These are phyloP conservation scores for Mythimna albipuncta DNA, from an alignment of 2,888 invertebrate species.

Conservation along the genomic window DNA sequence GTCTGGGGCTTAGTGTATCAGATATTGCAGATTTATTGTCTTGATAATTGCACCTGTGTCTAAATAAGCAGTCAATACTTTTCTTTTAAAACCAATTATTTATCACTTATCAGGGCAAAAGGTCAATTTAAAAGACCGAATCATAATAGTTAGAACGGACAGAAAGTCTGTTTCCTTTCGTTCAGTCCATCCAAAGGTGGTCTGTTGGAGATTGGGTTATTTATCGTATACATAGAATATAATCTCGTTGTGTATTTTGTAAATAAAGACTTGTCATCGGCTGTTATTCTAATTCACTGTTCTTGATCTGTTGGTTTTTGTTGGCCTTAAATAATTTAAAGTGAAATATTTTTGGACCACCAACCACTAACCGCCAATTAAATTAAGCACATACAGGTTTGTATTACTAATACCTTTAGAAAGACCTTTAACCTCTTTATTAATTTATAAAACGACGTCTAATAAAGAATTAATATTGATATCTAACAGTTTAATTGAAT, in stretches of 20 bases:
- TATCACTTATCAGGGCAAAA: not conserved
- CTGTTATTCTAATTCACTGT: no score
- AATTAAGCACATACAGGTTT: slow-evolving; percentile 8
- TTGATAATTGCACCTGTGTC: not conserved
- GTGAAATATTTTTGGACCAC: not conserved
- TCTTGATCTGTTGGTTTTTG: no score
- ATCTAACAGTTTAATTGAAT: slow-evolving; percentile 7
- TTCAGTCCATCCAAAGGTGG: no score
- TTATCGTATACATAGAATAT: no score
- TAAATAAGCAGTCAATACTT: not conserved
- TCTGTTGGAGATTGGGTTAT: no score
- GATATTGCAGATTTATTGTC: not conserved
- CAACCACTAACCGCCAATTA: not conserved
- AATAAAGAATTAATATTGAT: not conserved
- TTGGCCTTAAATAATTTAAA: no score
- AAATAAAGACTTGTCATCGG: no score
- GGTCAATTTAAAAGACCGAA: not conserved
- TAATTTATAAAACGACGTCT: slow-evolving; percentile 1
- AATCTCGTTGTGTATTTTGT: no score
- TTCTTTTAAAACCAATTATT: not conserved
- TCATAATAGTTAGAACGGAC: no score
- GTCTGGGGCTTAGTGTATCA: not conserved
- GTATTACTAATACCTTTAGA: not conserved
- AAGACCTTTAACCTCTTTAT: not conserved
- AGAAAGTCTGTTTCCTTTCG: no score